Evolutionary conservation across 2,888 invertebrate genomes (phyloP), one percentile per base, ranked within the genome.

Genomic region (Callimorpha dominula): DNA sequence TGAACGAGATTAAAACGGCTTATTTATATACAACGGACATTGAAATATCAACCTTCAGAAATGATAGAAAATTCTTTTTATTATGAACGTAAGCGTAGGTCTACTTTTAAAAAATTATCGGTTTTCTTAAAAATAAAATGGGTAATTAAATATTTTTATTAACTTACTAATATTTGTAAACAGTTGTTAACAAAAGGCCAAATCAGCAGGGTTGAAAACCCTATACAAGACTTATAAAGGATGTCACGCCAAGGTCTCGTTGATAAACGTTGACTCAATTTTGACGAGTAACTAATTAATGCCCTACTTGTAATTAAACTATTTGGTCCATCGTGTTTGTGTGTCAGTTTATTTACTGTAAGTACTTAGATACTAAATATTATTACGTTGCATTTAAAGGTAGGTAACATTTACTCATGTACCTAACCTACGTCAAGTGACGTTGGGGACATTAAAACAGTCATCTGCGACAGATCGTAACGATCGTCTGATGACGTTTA

Each of bases 201-300:
- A 20, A 11, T 11, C 15, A 20, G 15, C 31, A 9, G 17, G 6
- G 5, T 52, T 64, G 12, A 17, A 17, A 67, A 6, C 67, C 54
- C 67, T 67, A 42, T 52, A 5, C 4, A 31, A 40, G 20, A n/a
- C 20, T 49, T 7, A 65, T 40, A 60, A 40, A 49, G 46, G 31
- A 7, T 7, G 31, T 15, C 63, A 15, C 20, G 63, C 50, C 71
- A 72, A 72, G 72, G 72, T 20, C 49, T 60, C 20, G 5, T n/a
- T 40, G 54, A 54, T 72, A 70, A 65, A 14, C 46, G 60, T 50
- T 49, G 49, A 68, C 40, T 68, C 54, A 67, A 64, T 68, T 70
- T 40, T 52, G 42, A 64, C 20, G 62, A 49, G 57, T 57, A n/a
- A 65, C 42, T 68, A 72, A 60, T 54, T 15, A 57, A 31, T 57